Base-by-base conservation (phyloP, 2,797 vertebrate genomes). In the Huso huso region DNA sequence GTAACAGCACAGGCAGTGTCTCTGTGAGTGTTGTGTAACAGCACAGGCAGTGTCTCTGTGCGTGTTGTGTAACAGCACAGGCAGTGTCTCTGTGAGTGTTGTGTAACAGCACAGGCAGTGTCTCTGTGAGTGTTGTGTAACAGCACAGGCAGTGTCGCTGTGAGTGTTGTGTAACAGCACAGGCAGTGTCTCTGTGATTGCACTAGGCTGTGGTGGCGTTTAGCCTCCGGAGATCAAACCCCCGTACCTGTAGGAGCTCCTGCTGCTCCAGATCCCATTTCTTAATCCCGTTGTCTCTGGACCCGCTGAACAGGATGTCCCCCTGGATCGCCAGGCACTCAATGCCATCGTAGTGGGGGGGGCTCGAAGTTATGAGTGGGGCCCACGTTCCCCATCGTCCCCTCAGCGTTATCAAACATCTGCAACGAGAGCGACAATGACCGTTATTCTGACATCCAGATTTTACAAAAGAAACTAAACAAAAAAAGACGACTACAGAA, bases 361-460 rank as follows among this genome's bases (percentile, higher is more conserved):
- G 97, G 97, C 81, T 99, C 96, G 0, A 99, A 94, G 86, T 98
- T 99, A 79, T 97, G 94, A 58, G 95, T 93, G 9, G 97, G 97
- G 65, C 92, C 83, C 1, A 97, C 78, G 6, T 93, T 98, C 62
- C 97, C 97, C n/a, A 83, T 79, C 61, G 77, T 90, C 37, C 89
- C 89, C 79, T 97, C 95, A 0, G 91, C 80, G 65, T 98, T 89
- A 62, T 96, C 93, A 73, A 99, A 99, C 78, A 95, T 93, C 97
- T 99, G 75, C 0, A 49, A 55, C 61, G 11, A 37, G 12, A 52
- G 52, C 23, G 49, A 7, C 15, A 62, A 48, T 1, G 13, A 37
- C 23, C 2, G 2, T 37, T 37, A 37, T 4, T 37, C 23, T 37
- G 23, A 37, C 23, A 37, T 37, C 23, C 23, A 37, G 23, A 37